Conservation (phyloP, 2,888 invertebrate genomes). For the Mythimna ferrago region DNA sequence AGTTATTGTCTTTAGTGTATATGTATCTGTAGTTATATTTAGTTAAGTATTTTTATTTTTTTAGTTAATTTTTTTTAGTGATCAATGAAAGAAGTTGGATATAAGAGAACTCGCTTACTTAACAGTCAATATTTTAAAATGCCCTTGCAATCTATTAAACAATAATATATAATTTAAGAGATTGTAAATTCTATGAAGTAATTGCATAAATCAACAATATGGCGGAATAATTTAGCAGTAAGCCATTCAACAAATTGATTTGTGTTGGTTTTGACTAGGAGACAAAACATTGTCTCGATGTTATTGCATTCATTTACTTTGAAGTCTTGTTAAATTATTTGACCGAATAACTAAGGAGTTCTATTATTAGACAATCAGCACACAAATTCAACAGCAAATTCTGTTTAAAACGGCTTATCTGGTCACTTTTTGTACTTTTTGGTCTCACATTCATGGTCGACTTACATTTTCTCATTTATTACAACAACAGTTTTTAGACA, state of each 20-base stretch:
- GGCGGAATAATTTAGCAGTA: slow-evolving; percentile 53
- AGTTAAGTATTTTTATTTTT: no score
- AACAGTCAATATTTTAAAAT: slow-evolving; percentile 2
- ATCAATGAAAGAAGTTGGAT: no score
- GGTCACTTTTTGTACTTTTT: slow-evolving; percentile 16
- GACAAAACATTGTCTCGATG: slow-evolving; percentile 54
- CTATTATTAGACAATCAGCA: slow-evolving; percentile 26
- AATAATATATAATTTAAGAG: slow-evolving; percentile 36
- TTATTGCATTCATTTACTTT: slow-evolving; percentile 42
- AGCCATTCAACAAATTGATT: slow-evolving; percentile 58
- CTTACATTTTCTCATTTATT: slow-evolving; percentile 8
- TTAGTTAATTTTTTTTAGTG: no score
- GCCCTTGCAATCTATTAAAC: slow-evolving; percentile 32
- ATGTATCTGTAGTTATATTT: no score
- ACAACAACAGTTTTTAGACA: not conserved
- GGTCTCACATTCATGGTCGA: slow-evolving; percentile 20
- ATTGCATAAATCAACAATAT: slow-evolving; percentile 53
- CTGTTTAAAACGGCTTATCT: not conserved
- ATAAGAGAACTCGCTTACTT: no score
- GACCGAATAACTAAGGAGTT: slow-evolving; percentile 21
- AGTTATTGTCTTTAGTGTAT: no score
- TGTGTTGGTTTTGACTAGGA: slow-evolving; percentile 53
- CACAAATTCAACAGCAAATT: not conserved
- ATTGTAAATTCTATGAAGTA: slow-evolving; percentile 42
- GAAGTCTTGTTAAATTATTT: slow-evolving; percentile 37